Base-by-base conservation (phyloP, 2,888 invertebrate genomes). In the Heterodera filipjevi region DNA sequence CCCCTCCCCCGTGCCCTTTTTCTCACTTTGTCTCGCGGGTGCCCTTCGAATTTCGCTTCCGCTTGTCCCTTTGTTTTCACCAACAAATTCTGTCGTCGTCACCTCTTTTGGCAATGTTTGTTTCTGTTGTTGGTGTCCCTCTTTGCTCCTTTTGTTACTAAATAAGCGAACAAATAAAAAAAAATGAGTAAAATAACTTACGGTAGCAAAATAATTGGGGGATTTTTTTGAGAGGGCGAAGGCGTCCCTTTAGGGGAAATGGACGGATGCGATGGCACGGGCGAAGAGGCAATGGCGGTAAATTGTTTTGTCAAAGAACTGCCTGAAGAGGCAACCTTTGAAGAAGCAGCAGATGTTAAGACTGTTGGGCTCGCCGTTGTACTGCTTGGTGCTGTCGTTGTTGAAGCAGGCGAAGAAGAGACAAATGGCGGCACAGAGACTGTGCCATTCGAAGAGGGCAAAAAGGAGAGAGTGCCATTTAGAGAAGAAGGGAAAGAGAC, bases 21-120 rank as follows among this genome's bases (percentile, higher is more conserved):
- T 30, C 75, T 35, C 44, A 68, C 68, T 35, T 68, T 68, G 68
- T 68, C 68, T 68, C 33, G 68, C 32, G 33, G 68, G 68, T 27
- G 68, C 68, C 68, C 68, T 68, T 22, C 68, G 59, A 59, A 59
- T 27, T 59, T 33, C 68, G 35, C 33, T 27, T 68, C 14, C 68
- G 27, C 66, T 30, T 3, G 30, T 19, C 27, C 22, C 66, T 33
- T 66, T 53, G 53, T 19, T 53, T 22, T 22, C 66, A 66, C 5
- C 66, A 27, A 30, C 66, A 32, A 59, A 35, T 2, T 33, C 33
- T 27, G 32, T 66, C 33, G 33, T n/a, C 66, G 30, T 16, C 68
- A 35, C 14, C 5, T 35, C 35, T 35, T 66, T 35, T 32, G 30
- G n/a, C 59, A 59, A 27, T n/a, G 22, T 27, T 59, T 22, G 32